Base-by-base conservation (phyloP, 2,888 invertebrate species). In the Rhopalosiphum nymphaeae region DNA sequence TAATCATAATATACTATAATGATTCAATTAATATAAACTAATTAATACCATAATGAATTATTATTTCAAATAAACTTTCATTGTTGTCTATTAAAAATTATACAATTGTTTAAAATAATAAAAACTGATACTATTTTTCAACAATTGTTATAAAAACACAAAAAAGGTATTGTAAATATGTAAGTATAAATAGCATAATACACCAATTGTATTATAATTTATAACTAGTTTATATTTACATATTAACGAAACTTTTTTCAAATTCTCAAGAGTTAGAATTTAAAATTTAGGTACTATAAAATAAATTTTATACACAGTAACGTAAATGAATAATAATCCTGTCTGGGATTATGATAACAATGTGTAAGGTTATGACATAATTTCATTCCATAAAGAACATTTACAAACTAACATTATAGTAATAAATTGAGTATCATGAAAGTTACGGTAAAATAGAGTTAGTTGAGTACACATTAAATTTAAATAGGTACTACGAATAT, bases 371-470 rank as follows among this genome's bases (percentile, higher is more conserved):
- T 42, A 84, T 84, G 36, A 36, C 2, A 91, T 78, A 26, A 26
- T 53, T 91, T 84, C 10, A 56, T 84, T 84, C n/a, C 42, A 91
- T 36, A 84, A 91, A 84, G 16, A 91, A 84, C 42, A 91, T 84
- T 78, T 53, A 67, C 49, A 53, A 91, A 78, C 53, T 56, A 42
- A 84, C 53, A 56, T 42, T 42, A 78, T 13, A 78, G 78, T 53
- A 56, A 89, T 89, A 57, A 42, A 91, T 91, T 42, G 53, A 84
- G 42, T 91, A 84, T 42, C 91, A 91, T 42, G 42, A 16, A 53
- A 53, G 53, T 42, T 29, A 53, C 53, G 53, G 46, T 56, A 56
- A 42, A 53, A 91, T 84, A 91, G 49, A 26, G 16, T 56, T 84
- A 21, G 91, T 56, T 29, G 42, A 91, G 84, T 56, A 44, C 26